phyloP scores from a whole-genome alignment of 2,888 invertebrate genomes.

The Epicampocera succincta region DNA sequence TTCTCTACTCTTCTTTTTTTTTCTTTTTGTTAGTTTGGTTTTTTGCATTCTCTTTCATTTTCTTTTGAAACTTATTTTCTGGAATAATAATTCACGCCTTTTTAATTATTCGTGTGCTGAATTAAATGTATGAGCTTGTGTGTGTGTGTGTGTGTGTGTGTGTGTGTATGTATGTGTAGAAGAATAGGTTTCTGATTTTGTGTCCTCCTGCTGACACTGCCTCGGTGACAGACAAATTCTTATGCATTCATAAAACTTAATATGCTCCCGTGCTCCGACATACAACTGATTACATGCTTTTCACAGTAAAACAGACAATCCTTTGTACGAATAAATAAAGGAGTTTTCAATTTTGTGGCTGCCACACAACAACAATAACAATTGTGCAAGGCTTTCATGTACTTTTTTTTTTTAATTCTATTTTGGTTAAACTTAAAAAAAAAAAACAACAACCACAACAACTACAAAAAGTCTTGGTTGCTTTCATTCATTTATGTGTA shows the following conservation, averaged over 20 bases:
- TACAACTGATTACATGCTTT: constrained; percentile 30
- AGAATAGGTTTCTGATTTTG: constrained; percentile 27
- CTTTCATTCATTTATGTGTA: constrained; percentile 33
- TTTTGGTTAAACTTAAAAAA: constrained; percentile 36
- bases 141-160: neutral
- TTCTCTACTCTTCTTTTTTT: too few relatives aligned
- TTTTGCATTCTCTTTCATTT: constrained; percentile 19
- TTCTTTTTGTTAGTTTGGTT: neutral
- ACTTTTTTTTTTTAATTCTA: constrained; percentile 20
- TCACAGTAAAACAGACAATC: constrained; percentile 32
- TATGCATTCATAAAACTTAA: neutral
- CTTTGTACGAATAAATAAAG: constrained; percentile 14
- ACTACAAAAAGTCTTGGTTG: constrained; percentile 43
- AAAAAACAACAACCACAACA: constrained; percentile 25
- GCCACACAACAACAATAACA: constrained; percentile 35
- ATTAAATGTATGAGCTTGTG: constrained; percentile 8
- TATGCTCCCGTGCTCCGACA: neutral
- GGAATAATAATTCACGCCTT: constrained; percentile 73
- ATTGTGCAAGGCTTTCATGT: constrained; percentile 2
- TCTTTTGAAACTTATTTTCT: constrained; percentile 70
- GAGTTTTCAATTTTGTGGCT: constrained; percentile 51
- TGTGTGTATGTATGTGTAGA: neutral
- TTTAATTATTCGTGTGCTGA: constrained; percentile 71
- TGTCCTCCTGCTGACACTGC: constrained; percentile 61
- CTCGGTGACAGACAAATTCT: neutral